phyloP scores from a whole-genome alignment of 2,113 vertebrate species.

The Lepus timidus region DNA sequence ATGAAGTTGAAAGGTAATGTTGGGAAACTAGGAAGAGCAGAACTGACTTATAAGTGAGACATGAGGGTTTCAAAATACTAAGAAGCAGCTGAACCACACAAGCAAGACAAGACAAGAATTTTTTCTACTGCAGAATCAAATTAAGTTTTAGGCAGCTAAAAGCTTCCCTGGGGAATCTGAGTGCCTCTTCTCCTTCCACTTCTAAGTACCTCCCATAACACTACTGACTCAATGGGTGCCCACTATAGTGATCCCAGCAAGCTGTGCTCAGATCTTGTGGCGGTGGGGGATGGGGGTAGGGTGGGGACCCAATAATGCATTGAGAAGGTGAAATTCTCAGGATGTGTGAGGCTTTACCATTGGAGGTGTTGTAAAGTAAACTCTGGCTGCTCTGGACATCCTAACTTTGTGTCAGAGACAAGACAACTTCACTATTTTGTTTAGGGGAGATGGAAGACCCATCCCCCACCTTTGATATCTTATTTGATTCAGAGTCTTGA shows the following conservation, averaged over 20 bases:
- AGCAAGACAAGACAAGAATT: slow-evolving; percentile 8
- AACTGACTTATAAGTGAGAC: not conserved
- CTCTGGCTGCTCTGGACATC: not conserved
- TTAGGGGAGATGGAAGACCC: not conserved
- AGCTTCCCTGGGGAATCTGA: not conserved
- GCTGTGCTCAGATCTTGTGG: not conserved
- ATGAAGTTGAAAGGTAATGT: slow-evolving; percentile 3
- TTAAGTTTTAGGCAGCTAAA: not conserved
- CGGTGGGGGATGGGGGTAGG: too few relatives aligned
- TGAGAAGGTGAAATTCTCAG: slow-evolving; percentile 40
- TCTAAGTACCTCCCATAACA: not conserved
- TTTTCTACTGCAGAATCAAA: slow-evolving; percentile 31
- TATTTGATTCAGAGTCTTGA: not conserved
- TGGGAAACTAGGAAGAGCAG: slow-evolving; percentile 9
- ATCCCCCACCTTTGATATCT: not conserved
- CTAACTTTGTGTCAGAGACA: not conserved
- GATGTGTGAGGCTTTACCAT: not conserved
- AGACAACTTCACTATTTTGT: not conserved
- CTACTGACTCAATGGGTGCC: fast-evolving
- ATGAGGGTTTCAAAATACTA: not conserved
- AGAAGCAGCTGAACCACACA: slow-evolving; percentile 22
- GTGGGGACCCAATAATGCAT: not conserved
- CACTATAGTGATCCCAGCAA: not conserved
- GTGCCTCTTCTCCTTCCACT: not conserved
- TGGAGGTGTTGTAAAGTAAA: not conserved